These are phyloP conservation scores for Drosophila mimica DNA, from an alignment of 2,888 invertebrate genomes.

Conservation along the genomic window DNA sequence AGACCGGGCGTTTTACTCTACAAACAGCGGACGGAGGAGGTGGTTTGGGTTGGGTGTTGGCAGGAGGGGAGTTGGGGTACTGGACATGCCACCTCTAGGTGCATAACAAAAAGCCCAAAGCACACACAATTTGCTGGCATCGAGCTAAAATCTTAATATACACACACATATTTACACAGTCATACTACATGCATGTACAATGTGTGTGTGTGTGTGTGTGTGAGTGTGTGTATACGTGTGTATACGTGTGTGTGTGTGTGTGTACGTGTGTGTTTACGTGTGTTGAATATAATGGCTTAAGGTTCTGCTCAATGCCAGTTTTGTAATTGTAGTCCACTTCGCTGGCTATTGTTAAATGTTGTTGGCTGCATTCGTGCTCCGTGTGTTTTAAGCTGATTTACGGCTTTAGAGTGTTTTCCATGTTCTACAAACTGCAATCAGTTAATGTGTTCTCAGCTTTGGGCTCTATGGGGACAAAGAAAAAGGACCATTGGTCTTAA, in stretches of 20 bases:
- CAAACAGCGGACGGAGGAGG: neutral
- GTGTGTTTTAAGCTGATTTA: slow-evolving; percentile 59
- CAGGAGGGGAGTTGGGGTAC: neutral
- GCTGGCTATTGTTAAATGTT: slow-evolving; percentile 33
- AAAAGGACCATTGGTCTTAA: slow-evolving; percentile 6
- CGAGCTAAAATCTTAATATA: slow-evolving; percentile 22
- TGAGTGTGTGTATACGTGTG: too few species aligned
- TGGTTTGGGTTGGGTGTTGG: neutral
- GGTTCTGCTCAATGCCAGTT: slow-evolving; percentile 42
- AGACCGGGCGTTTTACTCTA: slow-evolving; percentile 32
- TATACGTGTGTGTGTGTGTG: neutral
- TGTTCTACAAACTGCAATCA: slow-evolving; percentile 34
- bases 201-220: neutral
- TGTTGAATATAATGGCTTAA: slow-evolving; percentile 1
- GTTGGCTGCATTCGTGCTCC: slow-evolving; percentile 12
- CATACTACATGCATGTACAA: neutral
- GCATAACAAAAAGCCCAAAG: slow-evolving; percentile 63
- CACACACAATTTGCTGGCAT: slow-evolving; percentile 69
- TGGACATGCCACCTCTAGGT: slow-evolving; percentile 20
- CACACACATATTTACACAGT: slow-evolving; percentile 7
- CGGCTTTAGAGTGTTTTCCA: slow-evolving; percentile 30
- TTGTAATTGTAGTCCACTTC: slow-evolving; percentile 60
- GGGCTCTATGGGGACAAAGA: neutral
- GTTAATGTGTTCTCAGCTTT: slow-evolving; percentile 19
- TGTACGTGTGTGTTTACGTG: neutral